A percentile compares a stretch with the other conserved stretches of the same genome.
phyloP scores from a whole-genome alignment of 1,140 invertebrate genomes.

The Mycetomoellerius zeteki region DNA sequence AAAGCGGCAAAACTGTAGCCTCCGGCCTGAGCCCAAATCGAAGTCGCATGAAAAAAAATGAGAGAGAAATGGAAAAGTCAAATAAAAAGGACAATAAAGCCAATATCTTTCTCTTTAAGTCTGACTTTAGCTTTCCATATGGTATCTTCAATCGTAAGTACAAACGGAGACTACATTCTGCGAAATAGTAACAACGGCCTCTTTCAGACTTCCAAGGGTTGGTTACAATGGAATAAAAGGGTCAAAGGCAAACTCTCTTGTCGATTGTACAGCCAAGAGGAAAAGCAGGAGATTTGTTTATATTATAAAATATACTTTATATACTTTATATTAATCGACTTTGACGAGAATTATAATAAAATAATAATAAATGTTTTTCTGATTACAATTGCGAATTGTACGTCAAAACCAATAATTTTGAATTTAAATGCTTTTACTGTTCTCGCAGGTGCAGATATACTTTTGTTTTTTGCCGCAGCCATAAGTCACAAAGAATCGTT shows the following conservation, averaged over 20 bases:
- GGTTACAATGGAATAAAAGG: slow-evolving; percentile 21
- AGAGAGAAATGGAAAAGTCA: not conserved
- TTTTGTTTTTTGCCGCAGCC: not conserved
- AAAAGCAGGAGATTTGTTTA: not conserved
- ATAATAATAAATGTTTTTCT: not conserved
- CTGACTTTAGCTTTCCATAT: slow-evolving; percentile 17
- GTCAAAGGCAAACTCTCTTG: not conserved
- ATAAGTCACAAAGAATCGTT: slow-evolving; percentile 12
- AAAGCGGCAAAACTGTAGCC: not conserved
- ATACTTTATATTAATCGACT: not conserved
- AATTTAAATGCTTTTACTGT: not conserved
- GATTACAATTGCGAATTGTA: not conserved
- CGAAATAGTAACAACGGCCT: not conserved
- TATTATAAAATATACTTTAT: not conserved
- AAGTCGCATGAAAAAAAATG: slow-evolving; percentile 9
- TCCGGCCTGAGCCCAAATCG: slow-evolving; percentile 1
- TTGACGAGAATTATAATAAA: not conserved
- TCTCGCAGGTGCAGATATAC: not conserved
- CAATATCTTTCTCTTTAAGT: slow-evolving; percentile 43
- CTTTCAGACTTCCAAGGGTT: not conserved
- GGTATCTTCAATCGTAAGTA: not conserved
- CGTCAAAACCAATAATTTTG: not conserved
- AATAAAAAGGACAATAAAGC: not conserved
- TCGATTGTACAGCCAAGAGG: not conserved
- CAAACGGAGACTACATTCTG: not conserved